Base-by-base conservation (phyloP, 2,888 invertebrate species). In the Odontocolon sp. region DNA sequence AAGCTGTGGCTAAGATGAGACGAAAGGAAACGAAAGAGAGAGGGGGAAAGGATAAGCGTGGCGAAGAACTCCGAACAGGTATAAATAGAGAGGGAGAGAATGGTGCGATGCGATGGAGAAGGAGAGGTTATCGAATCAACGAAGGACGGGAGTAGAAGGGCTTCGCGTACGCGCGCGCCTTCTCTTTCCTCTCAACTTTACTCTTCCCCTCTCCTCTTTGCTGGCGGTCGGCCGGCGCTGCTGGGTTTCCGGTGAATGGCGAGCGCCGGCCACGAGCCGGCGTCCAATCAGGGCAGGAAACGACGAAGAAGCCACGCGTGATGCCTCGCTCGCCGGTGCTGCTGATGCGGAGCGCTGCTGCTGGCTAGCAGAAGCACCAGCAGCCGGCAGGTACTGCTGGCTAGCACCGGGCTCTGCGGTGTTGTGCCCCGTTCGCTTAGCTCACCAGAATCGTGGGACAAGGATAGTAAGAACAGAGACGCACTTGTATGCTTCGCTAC, bases 221-320 rank as follows among this genome's bases (percentile, higher is more conserved):
- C 74, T 76, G 74, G 78, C 76, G 76, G 61, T 26, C 77, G 73
- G 83, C 69, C 82, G 73, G 84, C 69, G 83, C 82, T 82, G 81
- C 75, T 76, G 78, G 78, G 84, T 86, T 87, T 87, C 86, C 86
- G 85, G 86, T 87, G 85, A 84, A 84, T 83, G 87, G 85, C 86
- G 86, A 84, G 84, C 86, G 88, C 89, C 90, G 87, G 90, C 89
- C 90, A 90, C 90, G 90, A 90, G 90, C 90, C 90, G 86, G 81
- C 87, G 86, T 90, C 90, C 90, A 89, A 90, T 90, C 90, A 89
- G 88, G 86, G 81, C 86, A 85, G 88, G 85, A 88, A 88, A 83
- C 85, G 85, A 87, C 82, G 81, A 59, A 81, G 86, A 86, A 87
- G 90, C 90, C 90, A 89, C 90, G 90, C 89, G 90, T 85, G 84